Evolutionary conservation across 2,113 vertebrate species (phyloP), one percentile per base, ranked within the genome.

Genomic region (Strix uralensis): DNA sequence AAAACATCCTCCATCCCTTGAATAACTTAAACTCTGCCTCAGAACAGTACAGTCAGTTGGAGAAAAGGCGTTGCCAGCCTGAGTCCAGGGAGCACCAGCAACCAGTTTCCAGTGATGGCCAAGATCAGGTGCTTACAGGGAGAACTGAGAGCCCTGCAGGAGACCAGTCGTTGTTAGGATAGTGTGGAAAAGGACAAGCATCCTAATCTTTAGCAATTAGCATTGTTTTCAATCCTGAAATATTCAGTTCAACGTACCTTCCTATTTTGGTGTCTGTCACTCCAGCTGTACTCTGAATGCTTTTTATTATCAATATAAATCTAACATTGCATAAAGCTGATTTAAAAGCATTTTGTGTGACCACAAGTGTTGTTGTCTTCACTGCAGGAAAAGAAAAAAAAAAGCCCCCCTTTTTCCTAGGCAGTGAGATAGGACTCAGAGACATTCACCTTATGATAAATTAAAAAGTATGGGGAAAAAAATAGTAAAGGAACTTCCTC

Each of bases 331-430:
- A 40, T 57, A 73, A 70, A 84, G 18, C 19, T 74, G 22, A 42
- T 73, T 73, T 46, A 29, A 81, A 94, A 74, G 4, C 23, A 36
- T 34, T 82, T 61, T 36, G 2, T 20, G 23, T 5, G 15, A 11
- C 66, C 8, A 1, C 40, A 59, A 69, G 34, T 1, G 5, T 8
- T 57, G 54, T 38, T 54, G 66, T 59, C 17, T 72, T 67, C 61
- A 36, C 8, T 77, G 62, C 21, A 73, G 15, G 20, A 57, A 51
- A 66, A 71, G 9, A 22, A 63, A 38, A 34, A 49, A 51, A n/a
- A 54, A 52, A 42, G 0, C 2, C 2, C 2, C 18, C 0, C 11
- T 72, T 61, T 9, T 25, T 84, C 55, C 34, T 62, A 49, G 46
- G 32, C 52, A 63, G 40, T 34, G 69, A 92, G 46, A n/a, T 10